Conservation (phyloP, 2,113 vertebrate genomes). For the Dendrocopos noguchii region DNA sequence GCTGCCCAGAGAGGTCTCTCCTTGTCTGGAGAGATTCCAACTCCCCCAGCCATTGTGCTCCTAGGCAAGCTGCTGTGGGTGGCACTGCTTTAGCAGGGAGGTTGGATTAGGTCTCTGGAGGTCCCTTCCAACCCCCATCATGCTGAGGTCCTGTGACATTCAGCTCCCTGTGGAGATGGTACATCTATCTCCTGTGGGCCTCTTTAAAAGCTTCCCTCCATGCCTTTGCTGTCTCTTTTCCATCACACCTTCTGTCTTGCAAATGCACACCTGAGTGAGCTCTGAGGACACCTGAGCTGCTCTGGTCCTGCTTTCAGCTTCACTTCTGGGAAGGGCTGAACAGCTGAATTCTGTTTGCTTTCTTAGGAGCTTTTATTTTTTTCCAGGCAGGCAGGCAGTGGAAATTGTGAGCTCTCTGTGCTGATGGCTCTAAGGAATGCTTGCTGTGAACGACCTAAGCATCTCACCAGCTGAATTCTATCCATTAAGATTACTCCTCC, state of each 20-base stretch:
- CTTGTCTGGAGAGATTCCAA: too few relatives aligned
- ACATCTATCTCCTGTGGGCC: accelerated
- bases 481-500: not conserved
- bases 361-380: not conserved
- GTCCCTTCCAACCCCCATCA: too few relatives aligned
- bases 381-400: not conserved
- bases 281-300: not conserved
- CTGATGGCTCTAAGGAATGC: not conserved
- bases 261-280: not conserved
- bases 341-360: not conserved
- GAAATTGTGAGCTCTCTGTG: not conserved
- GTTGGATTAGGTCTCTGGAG: too few relatives aligned
- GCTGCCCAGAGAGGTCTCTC: too few relatives aligned
- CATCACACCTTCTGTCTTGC: not conserved
- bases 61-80: too few relatives aligned
- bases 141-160: not conserved
- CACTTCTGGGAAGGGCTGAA: not conserved
- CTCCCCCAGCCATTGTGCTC: too few relatives aligned
- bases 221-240: not conserved
- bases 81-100: too few relatives aligned
- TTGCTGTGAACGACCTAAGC: not conserved
- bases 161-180: not conserved
- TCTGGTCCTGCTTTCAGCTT: not conserved
- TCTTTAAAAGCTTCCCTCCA: not conserved
- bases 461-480: not conserved